These are phyloP conservation scores for Zaprionus nigranus DNA, from an alignment of 1,140 invertebrate species.

Conservation along the genomic window DNA sequence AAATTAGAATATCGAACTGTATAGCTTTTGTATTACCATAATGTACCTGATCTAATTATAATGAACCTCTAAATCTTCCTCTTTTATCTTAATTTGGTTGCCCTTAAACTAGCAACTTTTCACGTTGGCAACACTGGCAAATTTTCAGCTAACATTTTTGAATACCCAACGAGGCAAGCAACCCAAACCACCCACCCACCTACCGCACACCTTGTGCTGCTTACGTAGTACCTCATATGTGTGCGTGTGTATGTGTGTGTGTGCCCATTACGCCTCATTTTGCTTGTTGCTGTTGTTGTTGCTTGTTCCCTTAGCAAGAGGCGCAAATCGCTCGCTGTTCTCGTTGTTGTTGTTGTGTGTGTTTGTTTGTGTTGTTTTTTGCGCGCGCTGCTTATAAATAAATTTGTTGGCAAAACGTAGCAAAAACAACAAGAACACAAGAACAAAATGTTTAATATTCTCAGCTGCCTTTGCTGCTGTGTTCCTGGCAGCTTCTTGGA, in stretches of 20 bases:
- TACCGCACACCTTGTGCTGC: conserved; percentile 45
- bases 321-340: conserved; percentile 46
- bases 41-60: too few relatives aligned
- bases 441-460: conserved; percentile 41
- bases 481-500: conserved; percentile 32
- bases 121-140: neutral
- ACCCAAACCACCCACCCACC: conserved; percentile 12
- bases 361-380: conserved; percentile 15
- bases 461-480: conserved; percentile 21
- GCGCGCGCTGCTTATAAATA: conserved; percentile 66
- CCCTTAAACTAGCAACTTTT: neutral
- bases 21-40: neutral
- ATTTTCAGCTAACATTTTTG: neutral
- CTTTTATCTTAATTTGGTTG: neutral
- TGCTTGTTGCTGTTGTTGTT: conserved; percentile 34
- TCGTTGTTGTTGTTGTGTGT: conserved; percentile 46
- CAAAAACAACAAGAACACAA: conserved; percentile 18
- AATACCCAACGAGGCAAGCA: neutral
- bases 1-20: neutral
- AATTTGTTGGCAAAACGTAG: conserved; percentile 42
- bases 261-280: conserved; percentile 60
- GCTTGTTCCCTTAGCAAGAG: conserved; percentile 52
- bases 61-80: neutral
- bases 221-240: conserved; percentile 25
- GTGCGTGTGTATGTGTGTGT: conserved; percentile 26